Conservation (phyloP, 2,888 invertebrate genomes). For the Chymomyza procnemis region DNA sequence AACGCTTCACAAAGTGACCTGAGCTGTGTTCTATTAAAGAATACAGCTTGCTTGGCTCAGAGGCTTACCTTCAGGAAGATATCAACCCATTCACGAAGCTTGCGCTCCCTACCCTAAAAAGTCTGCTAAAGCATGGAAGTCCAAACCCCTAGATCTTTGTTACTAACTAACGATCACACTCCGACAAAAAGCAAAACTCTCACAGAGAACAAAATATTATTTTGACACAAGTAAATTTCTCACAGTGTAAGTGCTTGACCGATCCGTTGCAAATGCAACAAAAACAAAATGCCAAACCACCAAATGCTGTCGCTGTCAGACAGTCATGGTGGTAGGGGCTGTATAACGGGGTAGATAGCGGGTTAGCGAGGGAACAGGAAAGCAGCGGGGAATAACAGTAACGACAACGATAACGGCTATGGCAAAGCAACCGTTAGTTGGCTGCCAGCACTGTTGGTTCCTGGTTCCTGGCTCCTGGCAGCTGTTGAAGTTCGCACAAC, state of each 20-base stretch:
- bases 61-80: no score
- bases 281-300: conserved; percentile 61
- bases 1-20: no score
- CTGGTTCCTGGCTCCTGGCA: conserved; percentile 52
- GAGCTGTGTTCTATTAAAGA: no score
- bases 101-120: no score
- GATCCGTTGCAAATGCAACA: conserved; percentile 43
- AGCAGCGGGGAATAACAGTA: conserved; percentile 1
- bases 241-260: neutral
- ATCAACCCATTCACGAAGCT: no score
- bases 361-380: neutral
- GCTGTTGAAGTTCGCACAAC: conserved; percentile 64
- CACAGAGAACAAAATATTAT: no score
- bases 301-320: conserved; percentile 65
- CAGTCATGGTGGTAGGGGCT: conserved; percentile 49
- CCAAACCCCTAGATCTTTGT: no score
- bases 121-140: no score
- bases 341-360: neutral
- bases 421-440: neutral
- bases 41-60: no score
- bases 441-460: neutral
- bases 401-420: neutral
- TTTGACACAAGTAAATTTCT: neutral
- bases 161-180: no score
- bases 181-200: no score